phyloP scores from a whole-genome alignment of 64 coral and sea anemone genomes.

The Montipora sp. region DNA sequence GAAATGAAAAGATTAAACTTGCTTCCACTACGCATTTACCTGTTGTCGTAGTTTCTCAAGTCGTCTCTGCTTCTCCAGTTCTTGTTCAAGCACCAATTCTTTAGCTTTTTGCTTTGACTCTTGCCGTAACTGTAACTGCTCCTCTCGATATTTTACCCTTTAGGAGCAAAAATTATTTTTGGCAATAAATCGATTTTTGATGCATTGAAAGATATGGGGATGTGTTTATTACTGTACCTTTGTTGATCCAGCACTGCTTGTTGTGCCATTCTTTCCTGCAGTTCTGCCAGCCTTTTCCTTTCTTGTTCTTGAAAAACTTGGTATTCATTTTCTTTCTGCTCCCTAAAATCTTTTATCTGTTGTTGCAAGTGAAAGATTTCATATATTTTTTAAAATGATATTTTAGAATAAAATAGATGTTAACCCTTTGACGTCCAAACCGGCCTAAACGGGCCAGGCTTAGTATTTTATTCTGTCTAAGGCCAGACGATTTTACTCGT shows the following conservation, averaged over 20 bases:
- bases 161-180: background rate
- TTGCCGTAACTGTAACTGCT: constrained; percentile 76
- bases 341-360: constrained; percentile 75
- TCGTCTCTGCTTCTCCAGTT: constrained; percentile 76
- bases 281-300: constrained; percentile 67
- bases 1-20: too few relatives aligned
- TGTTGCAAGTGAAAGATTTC: background rate
- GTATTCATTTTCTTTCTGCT: constrained; percentile 54
- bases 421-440: too few relatives aligned
- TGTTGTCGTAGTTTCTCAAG: constrained; percentile 93
- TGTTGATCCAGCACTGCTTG: constrained; percentile 84
- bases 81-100: constrained; percentile 72
- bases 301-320: constrained; percentile 55
- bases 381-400: background rate
- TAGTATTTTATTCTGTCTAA: too few relatives aligned
- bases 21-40: background rate
- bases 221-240: constrained; percentile 23
- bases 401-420: too few relatives aligned
- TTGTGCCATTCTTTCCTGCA: constrained; percentile 71
- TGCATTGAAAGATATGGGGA: background rate
- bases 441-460: too few relatives aligned
- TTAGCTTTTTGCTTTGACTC: constrained; percentile 59
- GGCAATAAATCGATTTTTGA: too few relatives aligned
- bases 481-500: too few relatives aligned
- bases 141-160: constrained; percentile 87